phyloP scores from a whole-genome alignment of 2,113 vertebrate species.

The Cavia porcellus region DNA sequence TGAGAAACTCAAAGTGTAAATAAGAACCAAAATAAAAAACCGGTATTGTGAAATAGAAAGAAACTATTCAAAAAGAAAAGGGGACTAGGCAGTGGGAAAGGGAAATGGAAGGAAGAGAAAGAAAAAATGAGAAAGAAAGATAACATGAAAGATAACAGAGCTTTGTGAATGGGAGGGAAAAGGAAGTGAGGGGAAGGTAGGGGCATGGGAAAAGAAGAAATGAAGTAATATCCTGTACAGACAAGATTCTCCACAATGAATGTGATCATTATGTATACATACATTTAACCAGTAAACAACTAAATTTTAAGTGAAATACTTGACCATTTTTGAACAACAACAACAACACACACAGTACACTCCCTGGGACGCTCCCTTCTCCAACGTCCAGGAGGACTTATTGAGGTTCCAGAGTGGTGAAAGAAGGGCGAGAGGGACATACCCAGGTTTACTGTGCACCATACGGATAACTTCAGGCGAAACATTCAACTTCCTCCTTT shows the following conservation, averaged over 20 bases:
- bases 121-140: background rate
- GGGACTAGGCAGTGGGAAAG: background rate
- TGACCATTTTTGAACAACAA: background rate
- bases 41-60: background rate
- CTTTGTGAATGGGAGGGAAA: background rate
- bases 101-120: background rate
- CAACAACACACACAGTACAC: background rate
- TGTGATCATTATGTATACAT: background rate
- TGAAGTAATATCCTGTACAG: no score
- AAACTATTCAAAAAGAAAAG: background rate
- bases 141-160: background rate
- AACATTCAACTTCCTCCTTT: background rate
- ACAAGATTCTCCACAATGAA: background rate
- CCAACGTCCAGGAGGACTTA: background rate
- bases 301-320: background rate
- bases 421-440: background rate
- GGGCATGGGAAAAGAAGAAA: background rate
- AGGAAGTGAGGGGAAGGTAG: background rate
- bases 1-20: background rate
- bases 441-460: background rate
- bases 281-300: background rate
- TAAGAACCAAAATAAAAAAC: background rate
- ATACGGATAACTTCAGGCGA: background rate
- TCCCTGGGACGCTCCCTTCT: background rate
- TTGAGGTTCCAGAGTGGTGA: background rate